Evolutionary conservation across 1,140 invertebrate species (phyloP).

Genomic region (Papilio helenus): DNA sequence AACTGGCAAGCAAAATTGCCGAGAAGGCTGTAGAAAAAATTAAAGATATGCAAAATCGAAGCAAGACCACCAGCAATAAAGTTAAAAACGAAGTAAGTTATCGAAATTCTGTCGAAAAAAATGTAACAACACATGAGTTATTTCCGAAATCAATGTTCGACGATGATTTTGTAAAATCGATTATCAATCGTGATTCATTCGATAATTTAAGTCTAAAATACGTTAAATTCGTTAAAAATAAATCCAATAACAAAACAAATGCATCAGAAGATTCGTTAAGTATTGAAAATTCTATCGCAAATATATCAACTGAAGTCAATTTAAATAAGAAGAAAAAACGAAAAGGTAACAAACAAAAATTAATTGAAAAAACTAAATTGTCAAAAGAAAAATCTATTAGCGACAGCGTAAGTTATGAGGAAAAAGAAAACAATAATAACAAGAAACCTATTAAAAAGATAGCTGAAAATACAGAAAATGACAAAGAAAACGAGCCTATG

Average conservation of each 20-base stretch:
- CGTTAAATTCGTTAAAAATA: conserved; percentile 15
- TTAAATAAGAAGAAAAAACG: conserved; percentile 3
- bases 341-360: neutral
- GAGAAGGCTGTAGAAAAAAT: conserved; percentile 53
- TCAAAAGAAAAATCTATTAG: neutral
- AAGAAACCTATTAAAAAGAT: conserved; percentile 11
- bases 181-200: neutral
- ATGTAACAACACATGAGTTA: neutral
- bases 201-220: conserved; percentile 44
- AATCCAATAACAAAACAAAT: conserved; percentile 2
- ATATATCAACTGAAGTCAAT: neutral
- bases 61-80: neutral
- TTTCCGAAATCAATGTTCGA: neutral
- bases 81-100: conserved; percentile 11
- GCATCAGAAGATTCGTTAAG: neutral
- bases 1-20: conserved; percentile 54
- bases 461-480: conserved; percentile 19
- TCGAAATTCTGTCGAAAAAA: conserved; percentile 6
- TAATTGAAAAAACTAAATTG: neutral
- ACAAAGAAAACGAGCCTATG: neutral
- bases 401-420: neutral
- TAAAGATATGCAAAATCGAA: conserved; percentile 33
- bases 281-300: conserved; percentile 5
- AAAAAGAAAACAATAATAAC: neutral
- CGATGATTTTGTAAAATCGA: conserved; percentile 7